A percentile compares a stretch with the other conserved stretches of the same genome.
phyloP scores from a whole-genome alignment of 2,113 vertebrate species.

The Paradisaea rubra region DNA sequence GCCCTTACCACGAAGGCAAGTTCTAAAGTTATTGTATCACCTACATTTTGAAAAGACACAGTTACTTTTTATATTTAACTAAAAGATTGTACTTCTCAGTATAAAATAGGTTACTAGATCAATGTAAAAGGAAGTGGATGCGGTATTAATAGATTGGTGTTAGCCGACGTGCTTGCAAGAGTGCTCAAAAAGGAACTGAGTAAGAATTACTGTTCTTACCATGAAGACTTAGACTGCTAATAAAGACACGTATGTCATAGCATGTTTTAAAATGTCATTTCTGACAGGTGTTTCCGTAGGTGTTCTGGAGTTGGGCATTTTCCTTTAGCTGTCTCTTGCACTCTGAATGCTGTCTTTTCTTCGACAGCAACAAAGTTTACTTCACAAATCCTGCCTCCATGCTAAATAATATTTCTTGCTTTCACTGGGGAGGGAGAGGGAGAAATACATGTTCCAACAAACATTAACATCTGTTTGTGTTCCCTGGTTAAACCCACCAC shows the following conservation, averaged over 20 bases:
- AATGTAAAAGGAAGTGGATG: conserved; percentile 1
- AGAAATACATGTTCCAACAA: neutral
- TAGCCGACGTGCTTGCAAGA: neutral
- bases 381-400: neutral
- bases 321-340: neutral
- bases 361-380: neutral
- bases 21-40: neutral
- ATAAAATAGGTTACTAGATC: neutral
- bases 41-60: neutral
- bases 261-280: neutral
- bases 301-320: neutral
- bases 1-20: neutral
- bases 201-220: neutral
- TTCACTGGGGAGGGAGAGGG: neutral
- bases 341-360: neutral
- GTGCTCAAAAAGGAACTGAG: neutral
- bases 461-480: neutral
- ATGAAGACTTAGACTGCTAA: neutral
- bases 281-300: neutral
- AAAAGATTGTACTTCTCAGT: neutral
- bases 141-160: neutral
- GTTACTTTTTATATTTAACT: neutral
- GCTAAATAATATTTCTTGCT: neutral
- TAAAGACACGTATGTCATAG: neutral
- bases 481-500: neutral